Evolutionary conservation across 2,888 invertebrate genomes (phyloP).

Genomic region (Stenchaetothrips biformis): DNA sequence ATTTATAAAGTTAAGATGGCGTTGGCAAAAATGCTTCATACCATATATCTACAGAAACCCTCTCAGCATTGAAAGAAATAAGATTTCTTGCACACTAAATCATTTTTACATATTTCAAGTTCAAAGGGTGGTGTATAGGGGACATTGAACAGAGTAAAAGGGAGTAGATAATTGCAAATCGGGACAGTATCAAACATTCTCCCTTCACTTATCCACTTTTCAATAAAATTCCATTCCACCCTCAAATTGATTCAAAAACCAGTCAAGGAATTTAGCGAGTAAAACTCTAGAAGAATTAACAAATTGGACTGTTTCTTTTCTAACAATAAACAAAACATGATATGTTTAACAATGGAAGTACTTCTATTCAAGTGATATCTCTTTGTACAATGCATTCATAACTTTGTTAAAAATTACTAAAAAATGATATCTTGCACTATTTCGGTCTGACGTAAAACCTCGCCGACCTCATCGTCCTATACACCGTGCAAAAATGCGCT

Average conservation of each 20-base stretch:
- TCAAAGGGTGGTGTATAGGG: not conserved
- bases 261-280: conserved; percentile 21
- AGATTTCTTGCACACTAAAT: no score
- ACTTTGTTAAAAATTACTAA: not conserved
- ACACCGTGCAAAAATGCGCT: not conserved
- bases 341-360: conserved; percentile 12
- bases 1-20: not conserved
- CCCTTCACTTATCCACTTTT: not conserved
- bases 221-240: not conserved
- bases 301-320: conserved; percentile 16
- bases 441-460: not conserved
- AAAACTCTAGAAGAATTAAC: conserved; percentile 10
- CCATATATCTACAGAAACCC: not conserved
- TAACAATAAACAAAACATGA: not conserved
- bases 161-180: not conserved
- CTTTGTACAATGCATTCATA: not conserved
- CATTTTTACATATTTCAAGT: no score
- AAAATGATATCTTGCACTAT: not conserved
- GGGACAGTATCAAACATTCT: not conserved
- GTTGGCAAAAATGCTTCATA: no score
- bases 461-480: not conserved
- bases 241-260: conserved; percentile 1
- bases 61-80: not conserved
- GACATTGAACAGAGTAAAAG: not conserved
- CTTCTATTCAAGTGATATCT: not conserved